Percentiles rank a stretch among this genome's conserved stretches.
Evolutionary conservation across 2,888 invertebrate genomes (phyloP).

Genomic region (Tineola bisselliella): DNA sequence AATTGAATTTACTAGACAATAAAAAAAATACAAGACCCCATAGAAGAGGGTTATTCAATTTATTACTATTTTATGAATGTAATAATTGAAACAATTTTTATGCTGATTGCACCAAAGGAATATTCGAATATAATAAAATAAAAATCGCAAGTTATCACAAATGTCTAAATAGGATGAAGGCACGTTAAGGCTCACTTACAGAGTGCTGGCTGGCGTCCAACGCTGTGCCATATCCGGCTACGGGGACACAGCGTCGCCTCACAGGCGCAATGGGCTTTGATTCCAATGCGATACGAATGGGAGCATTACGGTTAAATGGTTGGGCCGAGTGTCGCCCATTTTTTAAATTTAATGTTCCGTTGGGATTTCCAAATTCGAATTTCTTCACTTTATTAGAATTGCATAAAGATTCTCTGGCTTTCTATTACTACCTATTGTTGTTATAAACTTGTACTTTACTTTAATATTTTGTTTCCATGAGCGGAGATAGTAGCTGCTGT

Average conservation of each 20-base stretch:
- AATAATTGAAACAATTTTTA: too few species aligned
- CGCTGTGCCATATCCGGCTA: constrained; percentile 14
- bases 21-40: too few species aligned
- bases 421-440: not conserved
- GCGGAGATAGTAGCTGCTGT: too few species aligned
- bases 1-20: too few species aligned
- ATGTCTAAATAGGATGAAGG: constrained; percentile 1
- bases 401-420: not conserved
- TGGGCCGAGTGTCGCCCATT: not conserved
- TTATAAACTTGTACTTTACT: too few species aligned
- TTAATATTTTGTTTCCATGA: too few species aligned
- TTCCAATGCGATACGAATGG: constrained; percentile 6
- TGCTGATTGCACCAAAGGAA: too few species aligned
- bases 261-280: constrained; percentile 4
- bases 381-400: constrained; percentile 5
- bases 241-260: not conserved
- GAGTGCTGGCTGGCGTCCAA: constrained; percentile 26
- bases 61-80: too few species aligned
- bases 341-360: constrained; percentile 1
- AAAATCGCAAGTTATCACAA: not conserved
- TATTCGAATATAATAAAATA: not conserved
- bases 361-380: constrained; percentile 2
- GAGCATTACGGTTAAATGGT: not conserved
- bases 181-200: constrained; percentile 22
- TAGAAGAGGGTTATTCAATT: too few species aligned